Base-by-base conservation (phyloP, 2,888 invertebrate genomes). In the Epinotia nisella region DNA sequence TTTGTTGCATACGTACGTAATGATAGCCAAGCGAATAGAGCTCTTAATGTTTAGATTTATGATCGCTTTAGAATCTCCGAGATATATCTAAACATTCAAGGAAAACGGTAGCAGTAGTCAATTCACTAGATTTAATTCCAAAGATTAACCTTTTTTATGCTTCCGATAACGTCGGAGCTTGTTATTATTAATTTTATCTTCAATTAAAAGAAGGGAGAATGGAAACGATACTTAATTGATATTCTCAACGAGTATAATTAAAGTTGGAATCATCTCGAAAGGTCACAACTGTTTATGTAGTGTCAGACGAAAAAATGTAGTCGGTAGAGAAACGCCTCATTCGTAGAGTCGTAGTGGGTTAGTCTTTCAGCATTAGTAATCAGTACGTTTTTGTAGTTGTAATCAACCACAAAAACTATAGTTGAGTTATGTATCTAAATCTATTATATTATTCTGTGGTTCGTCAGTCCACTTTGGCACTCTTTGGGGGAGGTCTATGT, bases 81-180 rank as follows among this genome's bases (percentile, higher is more conserved):
- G 24, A 2, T 45, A n/a, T n/a, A n/a, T 49, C 13, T 13, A 17
- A 51, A 53, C 64, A 39, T 53, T 64, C 17, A 53, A 53, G 15
- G 35, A 53, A 61, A 19, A 19, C 17, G 9, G 53, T 53, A 53
- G 17, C 49, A 29, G 9, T 64, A 62, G 49, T 62, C 7, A 51
- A 11, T 5, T 64, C n/a, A 5, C 10, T 17, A 53, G 35, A 13
- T 29, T 49, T 29, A 3, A 29, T 62, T 49, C 11, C n/a, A 29
- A 49, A n/a, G 29, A 51, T 29, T 51, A 41, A 53, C 49, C 11
- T 41, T 59, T 59, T 71, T 53, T 60, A 41, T n/a, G 35, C 17
- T 41, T 15, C 17, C 39, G 59, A 66, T 71, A 65, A 41, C 39
- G 66, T 66, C 41, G 24, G 53, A 35, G 53, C 39, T 53, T 19